These are phyloP conservation scores for Pteronotus mesoamericanus DNA, from an alignment of 2,797 vertebrate species.

Conservation along the genomic window DNA sequence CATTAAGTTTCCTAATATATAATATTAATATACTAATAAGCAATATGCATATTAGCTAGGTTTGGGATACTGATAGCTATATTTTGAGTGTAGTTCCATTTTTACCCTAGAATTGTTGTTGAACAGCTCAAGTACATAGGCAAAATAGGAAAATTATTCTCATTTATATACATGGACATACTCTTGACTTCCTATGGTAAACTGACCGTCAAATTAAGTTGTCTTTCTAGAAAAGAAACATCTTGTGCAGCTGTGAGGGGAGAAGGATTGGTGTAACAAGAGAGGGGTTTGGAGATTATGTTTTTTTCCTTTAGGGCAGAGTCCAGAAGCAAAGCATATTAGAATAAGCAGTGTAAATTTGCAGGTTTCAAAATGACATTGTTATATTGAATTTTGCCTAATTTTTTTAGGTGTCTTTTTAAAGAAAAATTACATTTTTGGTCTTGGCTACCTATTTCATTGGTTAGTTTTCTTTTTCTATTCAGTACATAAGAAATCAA, in stretches of 20 bases:
- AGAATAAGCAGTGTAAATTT: not conserved
- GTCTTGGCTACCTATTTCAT: not conserved
- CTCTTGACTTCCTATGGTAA: not conserved
- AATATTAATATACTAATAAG: not conserved
- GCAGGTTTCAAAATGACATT: not conserved
- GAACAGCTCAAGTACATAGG: not conserved
- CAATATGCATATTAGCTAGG: not conserved
- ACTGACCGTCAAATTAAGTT: not conserved
- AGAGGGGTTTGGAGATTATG: not conserved
- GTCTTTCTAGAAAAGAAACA: constrained; percentile 5
- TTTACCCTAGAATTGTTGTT: not conserved
- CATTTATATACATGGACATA: not conserved
- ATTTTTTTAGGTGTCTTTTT: constrained; percentile 4
- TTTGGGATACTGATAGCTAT: not conserved
- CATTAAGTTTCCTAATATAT: constrained; percentile 1
- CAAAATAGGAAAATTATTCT: constrained; percentile 1
- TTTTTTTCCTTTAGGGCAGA: not conserved
- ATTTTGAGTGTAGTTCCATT: not conserved
- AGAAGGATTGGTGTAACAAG: not conserved
- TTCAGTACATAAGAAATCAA: not conserved
- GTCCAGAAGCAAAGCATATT: constrained; percentile 5
- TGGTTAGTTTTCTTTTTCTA: not conserved
- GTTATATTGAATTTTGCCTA: not conserved
- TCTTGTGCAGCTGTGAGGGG: not conserved
- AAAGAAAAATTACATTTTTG: not conserved